phyloP scores from a whole-genome alignment of 2,888 invertebrate species.

The Leptothorax acervorum region DNA sequence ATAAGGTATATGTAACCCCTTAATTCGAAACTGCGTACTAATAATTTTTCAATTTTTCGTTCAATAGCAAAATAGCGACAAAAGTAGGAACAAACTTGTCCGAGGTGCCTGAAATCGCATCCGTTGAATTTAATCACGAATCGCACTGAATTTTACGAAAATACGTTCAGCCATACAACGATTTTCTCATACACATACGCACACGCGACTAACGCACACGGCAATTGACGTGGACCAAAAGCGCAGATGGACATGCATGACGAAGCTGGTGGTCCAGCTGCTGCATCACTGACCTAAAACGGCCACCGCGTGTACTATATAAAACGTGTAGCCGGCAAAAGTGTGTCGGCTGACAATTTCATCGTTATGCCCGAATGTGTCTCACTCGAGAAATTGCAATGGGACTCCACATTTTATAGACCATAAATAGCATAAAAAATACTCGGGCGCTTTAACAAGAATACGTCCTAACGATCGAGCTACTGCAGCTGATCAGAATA shows the following conservation, averaged over 20 bases:
- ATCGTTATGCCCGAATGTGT: slow-evolving; percentile 38
- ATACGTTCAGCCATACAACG: slow-evolving; percentile 23
- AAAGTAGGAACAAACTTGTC: slow-evolving; percentile 1
- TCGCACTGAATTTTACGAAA: slow-evolving; percentile 46
- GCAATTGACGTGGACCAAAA: slow-evolving; percentile 23
- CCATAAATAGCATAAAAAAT: slow-evolving; percentile 23
- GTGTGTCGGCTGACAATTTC: slow-evolving; percentile 47
- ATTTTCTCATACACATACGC: background rate
- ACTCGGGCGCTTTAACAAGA: background rate
- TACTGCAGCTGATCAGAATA: background rate
- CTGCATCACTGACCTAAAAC: slow-evolving; percentile 54
- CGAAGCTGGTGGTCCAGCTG: slow-evolving; percentile 57
- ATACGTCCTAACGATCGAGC: background rate
- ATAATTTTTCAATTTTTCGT: background rate
- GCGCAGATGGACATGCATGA: slow-evolving; percentile 56
- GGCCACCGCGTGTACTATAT: slow-evolving; percentile 29
- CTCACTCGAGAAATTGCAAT: slow-evolving; percentile 28
- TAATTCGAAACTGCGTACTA: background rate
- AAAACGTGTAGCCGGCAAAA: slow-evolving; percentile 38
- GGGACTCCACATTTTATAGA: slow-evolving; percentile 31
- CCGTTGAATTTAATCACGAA: slow-evolving; percentile 47
- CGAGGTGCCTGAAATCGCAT: slow-evolving; percentile 42
- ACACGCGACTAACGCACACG: background rate
- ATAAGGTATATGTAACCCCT: no score
- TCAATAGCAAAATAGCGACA: background rate